Base-by-base conservation (phyloP, 2,113 vertebrate species). In the Nesoenas mayeri region DNA sequence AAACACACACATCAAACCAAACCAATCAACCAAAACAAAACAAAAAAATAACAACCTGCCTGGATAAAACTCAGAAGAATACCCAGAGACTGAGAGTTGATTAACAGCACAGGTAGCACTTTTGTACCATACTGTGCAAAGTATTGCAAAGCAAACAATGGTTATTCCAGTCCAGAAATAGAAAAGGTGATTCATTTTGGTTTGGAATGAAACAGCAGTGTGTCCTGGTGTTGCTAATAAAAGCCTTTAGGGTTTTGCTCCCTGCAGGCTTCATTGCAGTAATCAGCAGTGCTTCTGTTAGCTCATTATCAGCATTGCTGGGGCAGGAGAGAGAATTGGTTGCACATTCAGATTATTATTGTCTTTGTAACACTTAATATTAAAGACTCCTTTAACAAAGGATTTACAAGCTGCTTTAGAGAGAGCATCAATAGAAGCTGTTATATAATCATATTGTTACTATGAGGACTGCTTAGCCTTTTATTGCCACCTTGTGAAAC, bases 171-270 rank as follows among this genome's bases (percentile, higher is more conserved):
- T 67, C 47, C 80, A 93, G 80, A 89, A 96, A 89, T 72, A 95
- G 93, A 93, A 97, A 95, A 97, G 92, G 94, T 95, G 91, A 74
- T 96, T 96, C 89, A 95, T 96, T 95, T 95, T 87, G 61, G 17
- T 95, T 95, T 93, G 94, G 89, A 96, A 91, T 38, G 69, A 86
- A 96, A 91, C 57, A 81, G 77, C 78, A 87, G 44, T 67, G 61
- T 79, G 42, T 87, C 77, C 79, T 87, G 21, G 61, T 95, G 65
- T 81, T 93, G 73, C 91, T 91, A 91, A 72, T 91, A 93, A 96
- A 95, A 93, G 65, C 61, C 73, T 91, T 86, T 84, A 40, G 93
- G 73, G 73, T 89, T 95, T 95, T 85, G n/a, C 57, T 92, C 93
- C 69, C 80, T 69, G 65, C 89, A 96, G 94, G 73, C 42, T 93